These are phyloP conservation scores for Turritopsis dohrnii DNA, from an alignment of 30 jellyfish, hydroid and myxozoan species.

Conservation along the genomic window DNA sequence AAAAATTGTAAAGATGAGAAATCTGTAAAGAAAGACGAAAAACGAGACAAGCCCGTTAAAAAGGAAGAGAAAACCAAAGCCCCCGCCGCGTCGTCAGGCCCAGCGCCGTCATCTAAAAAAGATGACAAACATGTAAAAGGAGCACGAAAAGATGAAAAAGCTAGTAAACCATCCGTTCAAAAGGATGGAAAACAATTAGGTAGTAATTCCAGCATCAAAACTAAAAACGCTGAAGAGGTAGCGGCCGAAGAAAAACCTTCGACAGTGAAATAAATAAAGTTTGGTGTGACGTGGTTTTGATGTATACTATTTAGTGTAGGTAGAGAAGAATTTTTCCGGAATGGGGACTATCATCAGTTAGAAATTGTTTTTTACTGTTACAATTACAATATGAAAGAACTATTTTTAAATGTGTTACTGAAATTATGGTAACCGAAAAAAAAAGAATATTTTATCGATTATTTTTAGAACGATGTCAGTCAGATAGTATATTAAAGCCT, in stretches of 20 bases:
- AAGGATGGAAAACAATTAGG: not conserved
- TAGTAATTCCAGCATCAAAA: not conserved
- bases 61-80: not conserved
- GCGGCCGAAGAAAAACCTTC: not conserved
- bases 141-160: slow-evolving; percentile 5
- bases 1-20: not conserved
- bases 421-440: not conserved
- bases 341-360: not conserved
- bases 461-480: not conserved
- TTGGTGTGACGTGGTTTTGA: not conserved
- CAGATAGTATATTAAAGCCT: not conserved
- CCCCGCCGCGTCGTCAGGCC: not conserved
- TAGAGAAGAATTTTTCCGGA: not conserved
- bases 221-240: not conserved
- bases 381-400: not conserved
- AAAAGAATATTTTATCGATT: not conserved
- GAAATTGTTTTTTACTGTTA: not conserved
- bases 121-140: not conserved
- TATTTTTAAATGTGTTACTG: not conserved
- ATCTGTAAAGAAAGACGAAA: not conserved
- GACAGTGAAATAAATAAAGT: not conserved
- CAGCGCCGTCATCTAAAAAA: not conserved
- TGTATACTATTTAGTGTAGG: not conserved
- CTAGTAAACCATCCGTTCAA: not conserved
- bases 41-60: not conserved